Evolutionary conservation across 2,113 vertebrate species (phyloP), one percentile per base, ranked within the genome.

Genomic region (Sorex araneus): DNA sequence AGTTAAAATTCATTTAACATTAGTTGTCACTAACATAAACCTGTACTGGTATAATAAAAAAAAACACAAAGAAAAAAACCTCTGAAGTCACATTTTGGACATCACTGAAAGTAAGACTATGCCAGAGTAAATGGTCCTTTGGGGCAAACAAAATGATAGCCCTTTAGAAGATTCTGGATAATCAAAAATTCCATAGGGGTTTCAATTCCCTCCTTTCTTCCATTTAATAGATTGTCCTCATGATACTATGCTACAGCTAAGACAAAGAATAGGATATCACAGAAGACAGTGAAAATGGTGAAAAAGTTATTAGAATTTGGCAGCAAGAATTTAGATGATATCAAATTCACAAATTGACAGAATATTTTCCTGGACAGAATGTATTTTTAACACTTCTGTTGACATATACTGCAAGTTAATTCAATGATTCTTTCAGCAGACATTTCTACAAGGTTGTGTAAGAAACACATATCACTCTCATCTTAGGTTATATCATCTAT

Each of bases 271-370:
- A 19, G 3, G 1, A 57, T 57, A 71, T 28, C 50, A n/a, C 0
- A 67, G 23, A 70, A 32, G 3, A 76, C 25, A 84, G 54, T 11
- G 45, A 23, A 74, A 11, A 73, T 3, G 7, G 3, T 34, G 47
- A 80, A n/a, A 9, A 89, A 81, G 30, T 30, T 27, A 34, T 2
- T 1, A 80, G 34, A 67, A 71, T 87, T 74, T 43, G 6, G 16
- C 4, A 19, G 45, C 40, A 90, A 89, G 23, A 78, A 74, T 10
- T 84, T 3, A 63, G 19, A 85, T 77, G 8, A 9, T 2, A 0
- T 70, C 11, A 74, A 71, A 77, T 25, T 84, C 5, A 89, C 25
- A 91, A 80, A 57, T 9, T 43, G 40, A 91, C 13, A 69, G 30
- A 87, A 86, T 76, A 36, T 19, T n/a, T 60, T 3, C 19, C 13